Percentiles rank a stretch among this genome's conserved stretches.
phyloP scores from a whole-genome alignment of 1,140 invertebrate genomes.

The Venustaconcha ellipsiformis region DNA sequence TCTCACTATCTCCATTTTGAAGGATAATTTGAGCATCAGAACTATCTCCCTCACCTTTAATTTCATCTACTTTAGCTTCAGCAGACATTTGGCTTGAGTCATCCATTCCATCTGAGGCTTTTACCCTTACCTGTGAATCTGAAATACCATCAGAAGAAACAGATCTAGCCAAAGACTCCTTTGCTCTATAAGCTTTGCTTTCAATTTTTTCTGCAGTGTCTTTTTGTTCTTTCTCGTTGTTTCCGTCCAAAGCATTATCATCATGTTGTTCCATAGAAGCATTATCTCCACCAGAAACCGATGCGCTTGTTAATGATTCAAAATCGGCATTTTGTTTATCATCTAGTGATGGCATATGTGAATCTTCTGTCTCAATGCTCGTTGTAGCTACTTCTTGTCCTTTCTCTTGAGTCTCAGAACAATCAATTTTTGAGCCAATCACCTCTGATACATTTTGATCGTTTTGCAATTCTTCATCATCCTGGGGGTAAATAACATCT shows the following conservation, averaged over 20 bases:
- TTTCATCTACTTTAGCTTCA: constrained; percentile 9
- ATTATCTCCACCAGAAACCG: too few relatives aligned
- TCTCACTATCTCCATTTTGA: not conserved
- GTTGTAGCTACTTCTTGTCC: too few relatives aligned
- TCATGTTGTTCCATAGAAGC: constrained; percentile 11
- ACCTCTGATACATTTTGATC: too few relatives aligned
- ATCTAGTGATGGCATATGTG: too few relatives aligned
- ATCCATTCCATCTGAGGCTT: not conserved
- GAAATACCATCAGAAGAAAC: constrained; percentile 41
- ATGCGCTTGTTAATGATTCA: too few relatives aligned
- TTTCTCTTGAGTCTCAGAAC: too few relatives aligned
- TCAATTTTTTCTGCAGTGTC: constrained; percentile 61
- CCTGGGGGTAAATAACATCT: too few relatives aligned
- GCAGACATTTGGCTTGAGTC: not conserved
- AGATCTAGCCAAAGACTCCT: constrained; percentile 34
- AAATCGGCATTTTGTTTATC: too few relatives aligned
- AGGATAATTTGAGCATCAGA: not conserved
- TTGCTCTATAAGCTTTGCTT: constrained; percentile 5
- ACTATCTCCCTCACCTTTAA: not conserved
- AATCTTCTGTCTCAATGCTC: too few relatives aligned
- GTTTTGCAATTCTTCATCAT: too few relatives aligned
- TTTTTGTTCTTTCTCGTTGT: not conserved
- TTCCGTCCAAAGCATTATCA: constrained; percentile 1
- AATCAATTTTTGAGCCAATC: too few relatives aligned
- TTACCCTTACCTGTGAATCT: constrained; percentile 29